These are phyloP conservation scores for Aplodontia rufa DNA, from an alignment of 2,113 vertebrate species.

Conservation along the genomic window DNA sequence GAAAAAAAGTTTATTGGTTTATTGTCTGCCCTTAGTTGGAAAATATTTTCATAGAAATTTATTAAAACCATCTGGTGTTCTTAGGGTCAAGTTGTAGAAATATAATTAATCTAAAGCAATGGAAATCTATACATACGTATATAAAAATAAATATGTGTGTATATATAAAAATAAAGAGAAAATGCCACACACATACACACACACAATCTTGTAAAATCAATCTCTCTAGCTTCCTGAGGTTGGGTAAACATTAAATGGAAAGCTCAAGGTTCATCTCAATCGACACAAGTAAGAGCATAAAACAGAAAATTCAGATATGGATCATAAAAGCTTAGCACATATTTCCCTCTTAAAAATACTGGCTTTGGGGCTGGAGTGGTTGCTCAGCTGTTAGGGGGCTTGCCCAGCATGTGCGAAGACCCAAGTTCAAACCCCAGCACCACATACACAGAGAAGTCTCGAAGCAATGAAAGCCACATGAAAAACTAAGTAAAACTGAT, in stretches of 20 bases:
- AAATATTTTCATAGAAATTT: background rate
- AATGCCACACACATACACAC: background rate
- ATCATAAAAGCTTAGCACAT: conserved; percentile 3
- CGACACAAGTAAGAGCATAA: background rate
- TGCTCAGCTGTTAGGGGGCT: no score
- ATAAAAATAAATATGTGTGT: background rate
- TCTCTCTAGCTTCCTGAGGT: background rate
- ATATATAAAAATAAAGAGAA: background rate
- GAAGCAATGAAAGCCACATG: no score
- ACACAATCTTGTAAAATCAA: background rate
- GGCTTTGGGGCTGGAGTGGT: no score
- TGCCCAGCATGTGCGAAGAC: no score
- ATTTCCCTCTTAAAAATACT: background rate
- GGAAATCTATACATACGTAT: background rate
- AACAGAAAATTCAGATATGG: background rate
- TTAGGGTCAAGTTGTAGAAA: background rate
- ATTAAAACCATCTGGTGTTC: conserved; percentile 19
- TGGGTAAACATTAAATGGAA: conserved; percentile 8
- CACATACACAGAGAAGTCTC: no score
- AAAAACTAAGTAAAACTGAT: no score
- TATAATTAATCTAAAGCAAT: background rate
- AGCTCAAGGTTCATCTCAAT: background rate
- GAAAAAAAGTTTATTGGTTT: conserved; percentile 35
- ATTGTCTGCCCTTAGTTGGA: background rate
- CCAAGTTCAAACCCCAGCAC: no score